Evolutionary conservation across 2,113 vertebrate species (phyloP), one percentile per base, ranked within the genome.

Genomic region (Anolis sagrei): DNA sequence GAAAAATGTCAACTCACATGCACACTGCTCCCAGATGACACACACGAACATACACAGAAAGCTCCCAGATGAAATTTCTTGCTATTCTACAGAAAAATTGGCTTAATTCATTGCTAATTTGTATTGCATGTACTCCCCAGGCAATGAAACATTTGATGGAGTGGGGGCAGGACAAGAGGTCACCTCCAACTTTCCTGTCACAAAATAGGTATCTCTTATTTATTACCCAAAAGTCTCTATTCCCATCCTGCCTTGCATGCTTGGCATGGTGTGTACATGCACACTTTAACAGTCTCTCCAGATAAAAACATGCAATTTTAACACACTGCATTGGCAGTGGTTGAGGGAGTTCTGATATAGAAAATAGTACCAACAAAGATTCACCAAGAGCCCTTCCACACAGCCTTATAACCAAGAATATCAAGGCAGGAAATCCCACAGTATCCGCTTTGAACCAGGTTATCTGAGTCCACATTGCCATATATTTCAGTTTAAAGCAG

Each of bases 1-100:
- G 89, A 89, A 82, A 66, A 79, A 51, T 36, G 29, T 34, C 54
- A 14, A 18, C 39, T 91, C 78, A 81, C 32, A 68, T 48, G 91
- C 76, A 58, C 51, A 44, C 48, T 7, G 86, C 83, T 5, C 44
- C n/a, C 3, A 25, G 83, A 48, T 80, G 2, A 68, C n/a, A 62
- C 72, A 36, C 68, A 44, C 39, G 5, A 44, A 54, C 10, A 7
- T 25, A 32, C 36, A 89, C 75, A 85, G 3, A 11, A 3, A 2
- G 10, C 13, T 16, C 54, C 34, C 51, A 61, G 49, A 16, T 58
- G n/a, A 39, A 72, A 72, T 27, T 1, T 19, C 21, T n/a, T 14
- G 29, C 68, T 82, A 1, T 32, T 51, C 66, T 8, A 7, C 64
- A 18, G 62, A 49, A 34, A 34, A 1, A 11, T 1, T 23, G 19